Percentiles rank a stretch among this genome's conserved stretches.
phyloP scores from a whole-genome alignment of 2,888 invertebrate genomes.

The Cheilosia grossa region DNA sequence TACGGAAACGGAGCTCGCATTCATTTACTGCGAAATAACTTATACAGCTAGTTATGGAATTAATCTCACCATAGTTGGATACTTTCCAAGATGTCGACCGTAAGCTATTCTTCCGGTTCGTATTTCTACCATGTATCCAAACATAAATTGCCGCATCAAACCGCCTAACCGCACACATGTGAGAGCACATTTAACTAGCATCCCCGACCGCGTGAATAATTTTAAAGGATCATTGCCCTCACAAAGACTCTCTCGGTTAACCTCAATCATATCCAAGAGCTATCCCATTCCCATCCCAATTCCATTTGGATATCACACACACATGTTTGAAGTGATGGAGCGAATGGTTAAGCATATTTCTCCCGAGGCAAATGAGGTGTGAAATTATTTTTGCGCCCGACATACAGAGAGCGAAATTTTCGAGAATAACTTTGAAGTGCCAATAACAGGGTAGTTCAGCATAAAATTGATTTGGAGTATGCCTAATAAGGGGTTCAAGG shows the following conservation, averaged over 20 bases:
- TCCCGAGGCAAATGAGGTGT: constrained; percentile 70
- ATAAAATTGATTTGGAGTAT: constrained; percentile 68
- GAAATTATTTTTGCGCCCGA: constrained; percentile 69
- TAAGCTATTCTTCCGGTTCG: constrained; percentile 11
- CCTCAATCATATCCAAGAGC: constrained; percentile 64
- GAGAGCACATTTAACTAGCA: not conserved
- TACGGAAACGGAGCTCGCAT: constrained; percentile 39
- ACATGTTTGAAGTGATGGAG: constrained; percentile 2
- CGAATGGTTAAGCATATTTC: constrained; percentile 53
- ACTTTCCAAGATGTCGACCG: constrained; percentile 15
- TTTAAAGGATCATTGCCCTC: constrained; percentile 72
- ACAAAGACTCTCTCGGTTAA: constrained; percentile 58
- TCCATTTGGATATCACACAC: constrained; percentile 10
- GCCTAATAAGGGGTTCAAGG: constrained; percentile 50
- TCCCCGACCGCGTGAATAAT: constrained; percentile 38
- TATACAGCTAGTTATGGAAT: constrained; percentile 34
- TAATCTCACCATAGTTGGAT: constrained; percentile 29
- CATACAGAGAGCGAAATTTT: constrained; percentile 20
- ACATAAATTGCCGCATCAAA: not conserved
- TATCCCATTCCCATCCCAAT: not conserved
- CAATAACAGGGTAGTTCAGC: constrained; percentile 69
- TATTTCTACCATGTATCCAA: not conserved
- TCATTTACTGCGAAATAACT: constrained; percentile 39
- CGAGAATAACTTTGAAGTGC: constrained; percentile 67
- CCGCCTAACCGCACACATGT: not conserved